phyloP scores from a whole-genome alignment of 1,140 invertebrate species.

The Calycopis cecrops region DNA sequence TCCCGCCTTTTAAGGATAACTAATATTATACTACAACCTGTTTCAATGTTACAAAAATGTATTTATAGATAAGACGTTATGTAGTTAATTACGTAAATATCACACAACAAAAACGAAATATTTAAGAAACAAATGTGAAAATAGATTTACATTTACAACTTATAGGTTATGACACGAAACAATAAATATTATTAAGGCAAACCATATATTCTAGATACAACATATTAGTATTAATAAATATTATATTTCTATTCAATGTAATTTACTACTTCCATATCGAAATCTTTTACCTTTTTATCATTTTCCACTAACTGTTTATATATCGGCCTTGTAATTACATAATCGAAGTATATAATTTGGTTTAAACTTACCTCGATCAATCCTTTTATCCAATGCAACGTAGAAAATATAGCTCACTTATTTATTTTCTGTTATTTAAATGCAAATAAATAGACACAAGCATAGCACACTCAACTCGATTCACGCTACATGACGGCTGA shows the following conservation, averaged over 20 bases:
- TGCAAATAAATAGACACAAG: constrained; percentile 37
- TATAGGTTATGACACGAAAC: constrained; percentile 7
- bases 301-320: constrained; percentile 1
- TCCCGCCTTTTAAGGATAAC: constrained; percentile 30
- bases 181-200: no score
- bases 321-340: constrained; percentile 42
- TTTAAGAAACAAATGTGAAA: not conserved
- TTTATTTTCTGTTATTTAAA: constrained; percentile 9
- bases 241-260: no score
- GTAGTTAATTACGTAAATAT: no score
- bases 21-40: no score
- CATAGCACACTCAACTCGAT: constrained; percentile 34
- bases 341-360: constrained; percentile 31
- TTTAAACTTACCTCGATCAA: constrained; percentile 45
- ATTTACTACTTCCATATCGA: not conserved
- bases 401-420: not conserved
- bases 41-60: no score
- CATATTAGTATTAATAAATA: no score
- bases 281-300: not conserved
- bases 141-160: not conserved
- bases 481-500: constrained; percentile 28
- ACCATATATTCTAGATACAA: no score
- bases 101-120: no score
- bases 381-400: constrained; percentile 11
- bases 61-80: no score